Evolutionary conservation across 2,113 vertebrate species (phyloP).

Genomic region (Corythoichthys haematopterus): DNA sequence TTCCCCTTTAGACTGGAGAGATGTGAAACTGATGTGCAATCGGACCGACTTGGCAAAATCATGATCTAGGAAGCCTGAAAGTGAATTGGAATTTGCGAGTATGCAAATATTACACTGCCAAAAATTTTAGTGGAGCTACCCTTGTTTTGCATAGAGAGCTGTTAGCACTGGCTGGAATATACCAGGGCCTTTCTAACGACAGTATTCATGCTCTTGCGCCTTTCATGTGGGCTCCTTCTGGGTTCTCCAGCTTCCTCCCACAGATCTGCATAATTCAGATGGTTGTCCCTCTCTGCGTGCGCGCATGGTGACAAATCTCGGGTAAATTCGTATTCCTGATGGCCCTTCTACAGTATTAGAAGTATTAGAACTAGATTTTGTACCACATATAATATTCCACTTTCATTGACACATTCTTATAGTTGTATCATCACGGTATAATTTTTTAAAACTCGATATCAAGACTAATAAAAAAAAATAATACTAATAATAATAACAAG

Average conservation of each 20-base stretch:
- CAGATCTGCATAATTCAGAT: background rate
- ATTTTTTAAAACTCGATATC: too few species aligned
- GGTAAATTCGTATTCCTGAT: background rate
- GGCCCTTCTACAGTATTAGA: background rate
- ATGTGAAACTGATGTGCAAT: slow-evolving; percentile 39
- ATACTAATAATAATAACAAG: too few species aligned
- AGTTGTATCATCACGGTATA: too few species aligned
- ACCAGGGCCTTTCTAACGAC: background rate
- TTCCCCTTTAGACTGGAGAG: slow-evolving; percentile 44
- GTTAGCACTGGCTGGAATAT: background rate
- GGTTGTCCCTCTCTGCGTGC: background rate
- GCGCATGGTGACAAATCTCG: background rate
- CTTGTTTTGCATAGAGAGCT: background rate
- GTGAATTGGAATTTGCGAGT: slow-evolving; percentile 5
- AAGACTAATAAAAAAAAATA: too few species aligned
- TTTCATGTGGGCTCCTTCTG: background rate
- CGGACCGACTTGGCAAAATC: slow-evolving; percentile 15
- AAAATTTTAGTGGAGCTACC: background rate
- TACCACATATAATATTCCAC: too few species aligned
- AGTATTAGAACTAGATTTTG: background rate
- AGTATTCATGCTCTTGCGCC: background rate
- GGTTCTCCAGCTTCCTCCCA: slow-evolving; percentile 8
- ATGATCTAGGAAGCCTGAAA: background rate
- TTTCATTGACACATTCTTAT: too few species aligned
- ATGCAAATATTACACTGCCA: slow-evolving; percentile 12